Percentiles rank a stretch among this genome's conserved stretches.
Evolutionary conservation across 1,140 invertebrate genomes (phyloP).

Genomic region (Lepidurus apus): DNA sequence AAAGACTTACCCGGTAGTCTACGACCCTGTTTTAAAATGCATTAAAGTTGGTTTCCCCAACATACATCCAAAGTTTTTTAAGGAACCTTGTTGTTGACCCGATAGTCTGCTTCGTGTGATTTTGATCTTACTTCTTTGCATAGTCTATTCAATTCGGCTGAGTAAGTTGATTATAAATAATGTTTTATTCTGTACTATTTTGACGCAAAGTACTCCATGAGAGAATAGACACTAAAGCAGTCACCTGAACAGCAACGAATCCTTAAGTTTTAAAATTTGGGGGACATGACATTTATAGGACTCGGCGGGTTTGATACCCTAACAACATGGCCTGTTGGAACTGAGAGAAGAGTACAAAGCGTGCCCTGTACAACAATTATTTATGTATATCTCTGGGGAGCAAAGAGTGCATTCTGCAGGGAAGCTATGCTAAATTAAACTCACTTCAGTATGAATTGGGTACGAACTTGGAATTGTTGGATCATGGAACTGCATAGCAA

Average conservation of each 20-base stretch:
- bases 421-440: neutral
- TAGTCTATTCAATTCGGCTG: too few relatives aligned
- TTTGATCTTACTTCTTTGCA: too few relatives aligned
- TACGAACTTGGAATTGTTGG: neutral
- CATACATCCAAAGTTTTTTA: conserved; percentile 25
- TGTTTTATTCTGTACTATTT: neutral
- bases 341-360: neutral
- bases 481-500: neutral
- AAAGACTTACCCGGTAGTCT: conserved; percentile 22
- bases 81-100: conserved; percentile 1
- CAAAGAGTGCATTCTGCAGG: too few relatives aligned
- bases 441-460: neutral
- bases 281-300: neutral
- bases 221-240: neutral
- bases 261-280: neutral
- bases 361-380: neutral
- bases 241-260: neutral
- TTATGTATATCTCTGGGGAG: too few relatives aligned
- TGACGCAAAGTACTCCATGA: neutral
- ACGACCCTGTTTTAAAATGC: neutral
- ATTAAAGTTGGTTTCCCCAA: conserved; percentile 25
- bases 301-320: neutral
- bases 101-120: too few relatives aligned
- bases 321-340: neutral
- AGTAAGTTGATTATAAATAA: neutral